These are phyloP conservation scores for Festucalex cinctus DNA, from an alignment of 2,113 vertebrate genomes.

Conservation along the genomic window DNA sequence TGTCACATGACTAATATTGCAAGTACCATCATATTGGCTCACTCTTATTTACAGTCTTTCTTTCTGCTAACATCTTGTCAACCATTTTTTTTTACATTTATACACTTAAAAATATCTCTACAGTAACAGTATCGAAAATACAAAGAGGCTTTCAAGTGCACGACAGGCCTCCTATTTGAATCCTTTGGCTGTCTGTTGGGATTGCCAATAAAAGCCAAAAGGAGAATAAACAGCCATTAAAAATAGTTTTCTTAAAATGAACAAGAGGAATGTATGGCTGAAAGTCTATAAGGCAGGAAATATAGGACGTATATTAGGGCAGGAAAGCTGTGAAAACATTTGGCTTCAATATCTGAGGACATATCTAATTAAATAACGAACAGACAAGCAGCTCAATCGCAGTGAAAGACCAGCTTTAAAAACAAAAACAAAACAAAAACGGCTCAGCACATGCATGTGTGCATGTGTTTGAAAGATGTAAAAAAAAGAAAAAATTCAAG, in stretches of 20 bases:
- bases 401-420: not conserved
- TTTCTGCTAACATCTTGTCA: slow-evolving; percentile 42
- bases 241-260: slow-evolving; percentile 37
- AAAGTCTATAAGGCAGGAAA: slow-evolving; percentile 66
- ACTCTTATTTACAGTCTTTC: slow-evolving; percentile 64
- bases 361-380: slow-evolving; percentile 30
- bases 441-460: slow-evolving; percentile 29
- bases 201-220: slow-evolving; percentile 32
- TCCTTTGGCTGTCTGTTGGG: slow-evolving; percentile 42
- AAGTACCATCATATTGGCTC: slow-evolving; percentile 39
- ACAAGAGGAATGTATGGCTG: slow-evolving; percentile 62
- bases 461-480: slow-evolving; percentile 33
- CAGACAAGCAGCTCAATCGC: slow-evolving; percentile 12
- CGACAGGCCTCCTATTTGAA: slow-evolving; percentile 47
- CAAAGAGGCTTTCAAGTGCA: slow-evolving; percentile 56
- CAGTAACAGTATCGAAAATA: slow-evolving; percentile 69
- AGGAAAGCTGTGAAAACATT: slow-evolving; percentile 47
- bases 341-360: slow-evolving; percentile 51
- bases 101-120: slow-evolving; percentile 66
- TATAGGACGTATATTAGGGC: slow-evolving; percentile 32
- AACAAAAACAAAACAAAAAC: slow-evolving; percentile 1
- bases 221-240: slow-evolving; percentile 32
- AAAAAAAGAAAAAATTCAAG: slow-evolving; percentile 48
- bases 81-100: slow-evolving; percentile 59
- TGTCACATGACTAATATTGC: slow-evolving; percentile 29